A percentile compares a stretch with the other conserved stretches of the same genome.
These are phyloP conservation scores for Batillaria attramentaria DNA, from an alignment of 1,140 invertebrate genomes.

Conservation along the genomic window DNA sequence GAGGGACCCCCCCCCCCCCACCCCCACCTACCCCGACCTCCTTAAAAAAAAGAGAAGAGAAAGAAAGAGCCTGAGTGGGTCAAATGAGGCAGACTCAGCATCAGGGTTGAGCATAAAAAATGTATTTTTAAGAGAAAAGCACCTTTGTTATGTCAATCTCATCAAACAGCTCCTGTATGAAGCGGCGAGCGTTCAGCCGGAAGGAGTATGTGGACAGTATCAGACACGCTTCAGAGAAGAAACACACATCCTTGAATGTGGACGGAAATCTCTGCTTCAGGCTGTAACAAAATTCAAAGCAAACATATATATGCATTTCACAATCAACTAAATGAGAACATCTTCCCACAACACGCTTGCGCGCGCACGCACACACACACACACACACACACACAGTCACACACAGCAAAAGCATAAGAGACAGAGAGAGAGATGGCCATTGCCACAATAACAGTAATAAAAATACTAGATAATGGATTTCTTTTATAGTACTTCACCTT, in stretches of 20 bases:
- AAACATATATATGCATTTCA: no score
- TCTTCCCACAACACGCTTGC: no score
- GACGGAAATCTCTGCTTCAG: conserved; percentile 90
- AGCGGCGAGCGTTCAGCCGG: conserved; percentile 85
- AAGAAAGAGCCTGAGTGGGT: background rate
- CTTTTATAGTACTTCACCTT: no score
- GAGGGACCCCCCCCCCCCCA: no score
- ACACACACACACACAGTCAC: no score
- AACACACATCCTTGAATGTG: conserved; percentile 88
- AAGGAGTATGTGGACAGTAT: conserved; percentile 86
- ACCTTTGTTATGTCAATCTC: conserved; percentile 85
- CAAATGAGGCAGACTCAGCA: background rate
- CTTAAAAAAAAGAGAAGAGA: background rate
- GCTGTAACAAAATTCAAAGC: conserved; percentile 71
- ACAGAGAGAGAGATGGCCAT: no score
- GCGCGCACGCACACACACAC: no score
- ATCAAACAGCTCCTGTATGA: conserved; percentile 94
- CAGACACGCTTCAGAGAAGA: conserved; percentile 92
- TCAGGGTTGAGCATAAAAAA: conserved; percentile 7
- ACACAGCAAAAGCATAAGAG: no score
- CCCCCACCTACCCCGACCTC: no score
- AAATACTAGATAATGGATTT: no score
- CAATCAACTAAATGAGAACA: no score
- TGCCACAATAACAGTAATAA: no score
- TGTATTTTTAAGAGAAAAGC: conserved; percentile 39